Conservation (phyloP, 2,888 invertebrate genomes). For the Ornithoptera priamus region DNA sequence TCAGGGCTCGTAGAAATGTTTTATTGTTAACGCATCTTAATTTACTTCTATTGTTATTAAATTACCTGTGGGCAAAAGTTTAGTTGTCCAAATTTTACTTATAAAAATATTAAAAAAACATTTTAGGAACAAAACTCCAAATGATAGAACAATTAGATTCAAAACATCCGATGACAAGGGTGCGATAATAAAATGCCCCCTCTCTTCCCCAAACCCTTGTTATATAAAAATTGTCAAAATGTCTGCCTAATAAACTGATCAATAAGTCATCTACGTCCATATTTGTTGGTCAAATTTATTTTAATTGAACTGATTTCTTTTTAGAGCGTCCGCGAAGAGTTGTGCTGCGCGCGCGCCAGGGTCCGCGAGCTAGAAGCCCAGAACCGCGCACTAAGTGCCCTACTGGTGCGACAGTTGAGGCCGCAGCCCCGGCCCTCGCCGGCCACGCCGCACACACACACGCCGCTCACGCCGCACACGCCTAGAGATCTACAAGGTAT, state of each 20-base stretch:
- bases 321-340: slow-evolving; percentile 88
- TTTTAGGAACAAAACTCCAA: no score
- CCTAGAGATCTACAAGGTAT: slow-evolving; percentile 53
- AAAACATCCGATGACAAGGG: no score
- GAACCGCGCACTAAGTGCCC: slow-evolving; percentile 85
- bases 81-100: no score
- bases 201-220: no score
- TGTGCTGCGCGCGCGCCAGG: slow-evolving; percentile 84
- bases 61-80: background rate
- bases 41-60: background rate
- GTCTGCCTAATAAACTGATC: no score
- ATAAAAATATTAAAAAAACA: no score
- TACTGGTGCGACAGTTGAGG: slow-evolving; percentile 83
- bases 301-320: slow-evolving; percentile 29
- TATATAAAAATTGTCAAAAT: no score
- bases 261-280: background rate
- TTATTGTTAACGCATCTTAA: background rate
- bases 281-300: no score
- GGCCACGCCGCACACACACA: slow-evolving; percentile 72
- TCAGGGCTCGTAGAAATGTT: slow-evolving; percentile 34
- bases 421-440: slow-evolving; percentile 77
- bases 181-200: no score
- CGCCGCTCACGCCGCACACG: slow-evolving; percentile 63
- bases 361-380: slow-evolving; percentile 90
- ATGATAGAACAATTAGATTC: no score